Evolutionary conservation across 2,888 invertebrate species (phyloP), one percentile per base, ranked within the genome.

Genomic region (Drosophila flavopinicola): DNA sequence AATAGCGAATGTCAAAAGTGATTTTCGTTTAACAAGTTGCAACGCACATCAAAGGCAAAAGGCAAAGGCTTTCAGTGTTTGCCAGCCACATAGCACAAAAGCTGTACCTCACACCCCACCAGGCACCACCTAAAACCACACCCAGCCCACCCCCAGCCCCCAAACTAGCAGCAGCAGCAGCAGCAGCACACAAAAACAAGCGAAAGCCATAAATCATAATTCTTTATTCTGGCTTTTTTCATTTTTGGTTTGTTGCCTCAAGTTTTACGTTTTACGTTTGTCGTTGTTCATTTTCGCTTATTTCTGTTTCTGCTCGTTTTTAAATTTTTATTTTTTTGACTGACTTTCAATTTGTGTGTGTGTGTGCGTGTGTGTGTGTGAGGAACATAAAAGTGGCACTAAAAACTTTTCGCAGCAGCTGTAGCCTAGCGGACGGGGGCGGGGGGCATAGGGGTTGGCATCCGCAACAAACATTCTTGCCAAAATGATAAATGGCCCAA

Each of bases 131-230:
- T n/a, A n/a, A n/a, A n/a, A 54, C 27, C 11, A 51, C 49, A 15
- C 17, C 17, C 10, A 13, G 23, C 13, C 9, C 15, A 15, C 5
- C 47, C 6, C 39, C 23, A 20, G n/a, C 20, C 39, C 11, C 6
- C 30, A 11, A 1, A 9, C 20, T 6, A n/a, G 6, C 24, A 45
- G 9, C 11, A 7, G 2, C 20, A 20, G 2, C 10, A 25, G 11
- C 9, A 11, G 3, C 38, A 23, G 15, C 17, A 51, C 37, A 64
- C 51, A 68, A 58, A 63, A 87, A 74, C 83, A 83, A 82, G 79
- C 83, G 79, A 83, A 85, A 83, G 83, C 75, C 87, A 83, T 83
- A 83, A 83, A 83, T 83, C 83, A 83, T 83, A 83, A 83, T 85
- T 85, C 73, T 82, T 82, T 85, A 71, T 85, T 80, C 85, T 87